These are phyloP conservation scores for Acanthacorydalis orientalis DNA, from an alignment of 2,888 invertebrate species.

Conservation along the genomic window DNA sequence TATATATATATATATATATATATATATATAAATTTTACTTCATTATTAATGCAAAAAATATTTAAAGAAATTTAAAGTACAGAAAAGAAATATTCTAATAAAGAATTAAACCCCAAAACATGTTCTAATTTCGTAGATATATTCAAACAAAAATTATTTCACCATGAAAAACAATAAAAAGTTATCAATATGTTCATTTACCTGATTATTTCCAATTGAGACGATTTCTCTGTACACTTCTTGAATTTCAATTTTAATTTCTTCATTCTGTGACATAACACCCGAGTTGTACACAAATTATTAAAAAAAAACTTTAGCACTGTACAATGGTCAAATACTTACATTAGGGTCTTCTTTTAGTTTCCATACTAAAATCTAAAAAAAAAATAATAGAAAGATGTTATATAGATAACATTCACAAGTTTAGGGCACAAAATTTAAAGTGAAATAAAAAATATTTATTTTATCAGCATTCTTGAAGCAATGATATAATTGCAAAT, in stretches of 20 bases:
- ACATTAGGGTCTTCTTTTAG: slow-evolving; percentile 20
- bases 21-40: no score
- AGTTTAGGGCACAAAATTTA: neutral
- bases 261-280: slow-evolving; percentile 16
- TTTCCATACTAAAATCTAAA: slow-evolving; percentile 20
- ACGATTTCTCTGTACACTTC: slow-evolving; percentile 23
- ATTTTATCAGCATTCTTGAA: no score
- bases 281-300: neutral
- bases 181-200: slow-evolving; percentile 9
- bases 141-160: neutral
- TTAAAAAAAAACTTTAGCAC: neutral
- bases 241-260: slow-evolving; percentile 20
- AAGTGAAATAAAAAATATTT: no score
- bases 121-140: neutral
- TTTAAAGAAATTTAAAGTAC: neutral
- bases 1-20: no score
- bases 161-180: neutral
- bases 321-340: slow-evolving; percentile 12
- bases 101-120: no score
- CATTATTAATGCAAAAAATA: neutral
- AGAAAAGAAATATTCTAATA: neutral
- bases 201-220: slow-evolving; percentile 23
- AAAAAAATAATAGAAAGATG: slow-evolving; percentile 12
- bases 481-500: no score
- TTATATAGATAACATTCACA: neutral